Percentiles rank a stretch among this genome's conserved stretches.
Evolutionary conservation across 2,797 vertebrate species (phyloP).

Genomic region (Danio tinwini): DNA sequence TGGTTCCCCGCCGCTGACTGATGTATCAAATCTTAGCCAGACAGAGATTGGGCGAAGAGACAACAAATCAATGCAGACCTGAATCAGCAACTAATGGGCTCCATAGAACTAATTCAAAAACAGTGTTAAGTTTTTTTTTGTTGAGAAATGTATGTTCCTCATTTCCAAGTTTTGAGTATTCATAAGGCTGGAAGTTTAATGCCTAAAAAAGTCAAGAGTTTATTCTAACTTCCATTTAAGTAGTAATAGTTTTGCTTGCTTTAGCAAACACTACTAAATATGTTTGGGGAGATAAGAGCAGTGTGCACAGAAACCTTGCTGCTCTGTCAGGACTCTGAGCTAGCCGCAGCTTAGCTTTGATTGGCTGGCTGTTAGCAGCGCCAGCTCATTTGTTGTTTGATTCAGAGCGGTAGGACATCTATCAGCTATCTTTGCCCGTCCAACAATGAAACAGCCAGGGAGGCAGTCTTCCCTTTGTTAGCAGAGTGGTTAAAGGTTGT

Average conservation of each 20-base stretch:
- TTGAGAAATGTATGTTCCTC: neutral
- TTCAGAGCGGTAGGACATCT: slow-evolving; percentile 38
- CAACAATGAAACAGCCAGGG: slow-evolving; percentile 33
- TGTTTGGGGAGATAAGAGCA: neutral
- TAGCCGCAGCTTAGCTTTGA: slow-evolving; percentile 50
- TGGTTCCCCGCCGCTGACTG: slow-evolving; percentile 9
- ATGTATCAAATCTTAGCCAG: slow-evolving; percentile 23
- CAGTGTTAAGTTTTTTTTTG: slow-evolving; percentile 58
- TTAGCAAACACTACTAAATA: slow-evolving; percentile 20
- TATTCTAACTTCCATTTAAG: neutral
- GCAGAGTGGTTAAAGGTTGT: slow-evolving; percentile 38
- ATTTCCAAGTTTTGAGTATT: neutral
- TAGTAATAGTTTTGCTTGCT: slow-evolving; percentile 10
- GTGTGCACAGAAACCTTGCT: slow-evolving; percentile 69
- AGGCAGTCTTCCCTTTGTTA: slow-evolving; percentile 46
- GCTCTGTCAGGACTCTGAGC: slow-evolving; percentile 66
- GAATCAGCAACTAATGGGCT: slow-evolving; percentile 60
- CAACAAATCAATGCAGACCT: slow-evolving; percentile 67
- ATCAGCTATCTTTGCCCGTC: slow-evolving; percentile 28
- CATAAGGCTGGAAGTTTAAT: neutral
- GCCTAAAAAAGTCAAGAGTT: neutral
- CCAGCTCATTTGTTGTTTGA: slow-evolving; percentile 58
- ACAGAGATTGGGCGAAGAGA: slow-evolving; percentile 31
- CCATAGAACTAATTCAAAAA: slow-evolving; percentile 71
- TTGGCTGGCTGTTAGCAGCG: slow-evolving; percentile 27